phyloP scores from a whole-genome alignment of 53 echinoderm and acorn worm species.

The Luidia sarsii region DNA sequence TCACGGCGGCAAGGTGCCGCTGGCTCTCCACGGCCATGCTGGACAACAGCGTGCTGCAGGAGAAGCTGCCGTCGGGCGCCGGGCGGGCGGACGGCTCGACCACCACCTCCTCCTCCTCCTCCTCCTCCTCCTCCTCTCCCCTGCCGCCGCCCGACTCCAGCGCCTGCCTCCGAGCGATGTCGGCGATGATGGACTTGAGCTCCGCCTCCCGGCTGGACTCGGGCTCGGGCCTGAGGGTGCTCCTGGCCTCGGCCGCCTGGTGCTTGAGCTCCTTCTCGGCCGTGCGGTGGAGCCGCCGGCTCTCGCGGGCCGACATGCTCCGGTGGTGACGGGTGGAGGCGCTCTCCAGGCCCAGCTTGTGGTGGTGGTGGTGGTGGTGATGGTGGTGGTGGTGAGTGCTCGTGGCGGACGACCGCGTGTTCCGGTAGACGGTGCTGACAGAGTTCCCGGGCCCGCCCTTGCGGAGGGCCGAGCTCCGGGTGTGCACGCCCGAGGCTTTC shows the following conservation, averaged over 20 bases:
- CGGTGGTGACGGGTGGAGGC: slow-evolving; percentile 32
- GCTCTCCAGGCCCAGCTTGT: slow-evolving; percentile 36
- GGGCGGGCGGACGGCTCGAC: background rate
- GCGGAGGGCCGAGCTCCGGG: slow-evolving; percentile 16
- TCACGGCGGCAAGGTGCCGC: slow-evolving; percentile 57
- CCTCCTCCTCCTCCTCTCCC: too few relatives aligned
- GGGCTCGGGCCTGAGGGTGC: background rate
- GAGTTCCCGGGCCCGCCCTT: background rate
- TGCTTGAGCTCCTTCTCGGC: slow-evolving; percentile 29
- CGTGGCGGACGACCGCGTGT: slow-evolving; percentile 24
- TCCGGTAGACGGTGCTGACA: slow-evolving; percentile 25
- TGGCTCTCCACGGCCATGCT: slow-evolving; percentile 93
- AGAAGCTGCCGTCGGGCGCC: slow-evolving; percentile 34
- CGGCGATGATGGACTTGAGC: slow-evolving; percentile 12
- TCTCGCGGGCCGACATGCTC: slow-evolving; percentile 16
- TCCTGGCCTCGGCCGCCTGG: background rate
- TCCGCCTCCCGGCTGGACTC: background rate
- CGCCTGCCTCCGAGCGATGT: slow-evolving; percentile 1
- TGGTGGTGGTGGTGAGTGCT: slow-evolving; percentile 27
- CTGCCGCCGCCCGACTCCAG: too few relatives aligned
- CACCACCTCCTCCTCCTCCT: too few relatives aligned
- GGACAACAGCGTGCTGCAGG: slow-evolving; percentile 84
- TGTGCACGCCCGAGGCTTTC: slow-evolving; percentile 18
- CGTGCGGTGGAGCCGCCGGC: background rate
- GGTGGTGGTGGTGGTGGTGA: slow-evolving; percentile 39